Evolutionary conservation across 2,113 vertebrate genomes (phyloP), one percentile per base, ranked within the genome.

Genomic region (Serilophus lunatus): DNA sequence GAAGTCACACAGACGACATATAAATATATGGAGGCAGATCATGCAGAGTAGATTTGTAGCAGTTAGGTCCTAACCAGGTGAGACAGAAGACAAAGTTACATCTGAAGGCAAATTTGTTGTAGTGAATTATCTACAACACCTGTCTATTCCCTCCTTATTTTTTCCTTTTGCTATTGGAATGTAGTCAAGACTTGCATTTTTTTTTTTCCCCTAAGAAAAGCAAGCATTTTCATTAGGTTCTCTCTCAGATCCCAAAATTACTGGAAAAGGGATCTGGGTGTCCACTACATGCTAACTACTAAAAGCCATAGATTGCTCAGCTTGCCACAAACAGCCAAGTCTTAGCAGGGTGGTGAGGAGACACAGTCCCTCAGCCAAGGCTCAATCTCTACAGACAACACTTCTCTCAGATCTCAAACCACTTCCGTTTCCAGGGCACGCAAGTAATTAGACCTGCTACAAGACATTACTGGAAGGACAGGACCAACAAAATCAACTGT

Each of bases 1-100:
- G 91, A 96, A 97, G 97, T 96, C 97, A 98, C 97, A 97, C 93
- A 96, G 96, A 79, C 57, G 81, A 94, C 91, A 76, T 91, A 93
- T 88, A 95, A 92, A 96, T 94, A 89, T 95, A 94, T 45, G 65
- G 68, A 78, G 40, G 85, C 65, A 92, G 75, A 95, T 88, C 93
- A 95, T 90, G 86, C 84, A 93, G 84, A 95, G 75, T 20, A 93
- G 76, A 96, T 93, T 95, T 91, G 93, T 91, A 92, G 86, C 86
- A 64, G 86, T 47, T 87, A 61, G 69, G 69, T 50, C 31, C 83
- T 66, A 82, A 59, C 42, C 64, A 87, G n/a, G 75, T 93, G 24
- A 95, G 79, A 88, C 82, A 88, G 79, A 88, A 93, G 75, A 40
- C 79, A 24, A 82, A 95, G 60, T 63, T 81, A 77, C 38, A 51